These are phyloP conservation scores for Drosophila virilis DNA, from an alignment of 1,140 invertebrate genomes.

Conservation along the genomic window DNA sequence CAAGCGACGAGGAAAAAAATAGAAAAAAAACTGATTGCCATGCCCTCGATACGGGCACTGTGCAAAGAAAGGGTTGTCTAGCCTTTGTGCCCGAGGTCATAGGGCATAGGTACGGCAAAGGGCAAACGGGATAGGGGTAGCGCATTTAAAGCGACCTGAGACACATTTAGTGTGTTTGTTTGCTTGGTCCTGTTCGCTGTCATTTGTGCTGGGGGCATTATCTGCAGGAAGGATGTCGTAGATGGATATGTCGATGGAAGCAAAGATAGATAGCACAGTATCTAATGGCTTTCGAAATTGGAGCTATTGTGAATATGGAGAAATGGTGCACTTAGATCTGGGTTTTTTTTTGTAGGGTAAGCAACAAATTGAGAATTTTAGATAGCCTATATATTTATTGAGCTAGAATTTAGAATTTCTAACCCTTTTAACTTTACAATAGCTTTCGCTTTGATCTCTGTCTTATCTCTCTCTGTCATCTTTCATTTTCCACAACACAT, in stretches of 20 bases:
- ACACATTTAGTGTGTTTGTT: slow-evolving; percentile 70
- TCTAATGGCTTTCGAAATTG: slow-evolving; percentile 58
- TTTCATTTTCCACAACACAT: not conserved
- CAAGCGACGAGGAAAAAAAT: slow-evolving; percentile 21
- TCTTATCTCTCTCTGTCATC: not conserved
- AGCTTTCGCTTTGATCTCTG: not conserved
- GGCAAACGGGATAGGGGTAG: slow-evolving; percentile 1
- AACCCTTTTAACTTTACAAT: too few relatives aligned
- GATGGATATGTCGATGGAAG: slow-evolving; percentile 7
- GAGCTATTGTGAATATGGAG: too few relatives aligned
- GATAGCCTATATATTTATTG: too few relatives aligned
- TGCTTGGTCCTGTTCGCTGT: slow-evolving; percentile 16
- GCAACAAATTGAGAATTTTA: too few relatives aligned
- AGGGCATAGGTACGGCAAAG: not conserved
- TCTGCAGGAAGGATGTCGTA: not conserved
- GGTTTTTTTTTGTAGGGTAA: too few relatives aligned
- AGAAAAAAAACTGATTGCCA: slow-evolving; percentile 28
- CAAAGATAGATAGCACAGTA: not conserved
- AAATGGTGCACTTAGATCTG: too few relatives aligned
- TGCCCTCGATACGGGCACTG: slow-evolving; percentile 51
- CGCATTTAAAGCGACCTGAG: slow-evolving; percentile 5
- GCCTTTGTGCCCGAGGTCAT: slow-evolving; percentile 29
- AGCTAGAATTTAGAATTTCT: too few relatives aligned
- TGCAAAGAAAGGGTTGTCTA: slow-evolving; percentile 55
- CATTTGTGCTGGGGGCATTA: slow-evolving; percentile 23